These are phyloP conservation scores for Drosophila murphyi DNA, from an alignment of 1,140 invertebrate genomes.

Conservation along the genomic window DNA sequence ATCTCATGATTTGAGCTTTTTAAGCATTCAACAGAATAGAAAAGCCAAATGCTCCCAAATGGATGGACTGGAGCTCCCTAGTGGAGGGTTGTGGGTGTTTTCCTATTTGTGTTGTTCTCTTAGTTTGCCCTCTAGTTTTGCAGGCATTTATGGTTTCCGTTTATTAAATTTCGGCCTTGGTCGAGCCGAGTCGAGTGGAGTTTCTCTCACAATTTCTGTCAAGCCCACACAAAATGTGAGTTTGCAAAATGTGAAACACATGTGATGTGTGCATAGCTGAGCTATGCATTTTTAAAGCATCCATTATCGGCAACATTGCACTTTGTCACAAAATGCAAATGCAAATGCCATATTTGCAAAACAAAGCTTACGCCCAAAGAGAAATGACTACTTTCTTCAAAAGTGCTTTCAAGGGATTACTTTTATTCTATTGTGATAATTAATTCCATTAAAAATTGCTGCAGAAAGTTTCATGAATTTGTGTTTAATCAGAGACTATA, in stretches of 20 bases:
- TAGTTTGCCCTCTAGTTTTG: conserved; percentile 21
- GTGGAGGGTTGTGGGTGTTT: conserved; percentile 15
- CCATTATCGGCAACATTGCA: conserved; percentile 33
- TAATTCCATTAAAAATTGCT: too few relatives aligned
- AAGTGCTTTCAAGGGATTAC: neutral
- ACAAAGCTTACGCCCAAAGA: neutral
- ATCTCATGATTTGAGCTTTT: conserved; percentile 43
- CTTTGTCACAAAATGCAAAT: conserved; percentile 17
- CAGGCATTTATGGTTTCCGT: conserved; percentile 58
- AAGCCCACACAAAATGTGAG: conserved; percentile 11
- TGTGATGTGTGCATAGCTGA: conserved; percentile 5
- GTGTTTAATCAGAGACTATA: too few relatives aligned
- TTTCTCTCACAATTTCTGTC: conserved; percentile 35
- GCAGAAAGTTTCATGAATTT: too few relatives aligned
- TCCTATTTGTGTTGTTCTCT: conserved; percentile 17
- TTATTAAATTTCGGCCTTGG: conserved; percentile 61
- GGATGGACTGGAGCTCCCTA: neutral
- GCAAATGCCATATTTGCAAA: conserved; percentile 7
- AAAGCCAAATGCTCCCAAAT: conserved; percentile 22
- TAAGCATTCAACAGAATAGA: conserved; percentile 32
- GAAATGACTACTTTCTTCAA: neutral
- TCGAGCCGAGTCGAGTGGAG: neutral
- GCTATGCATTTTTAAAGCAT: conserved; percentile 44
- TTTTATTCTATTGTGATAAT: too few relatives aligned
- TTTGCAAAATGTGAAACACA: neutral